Conservation (phyloP, 1,140 invertebrate species). For the Drosophila pandora region DNA sequence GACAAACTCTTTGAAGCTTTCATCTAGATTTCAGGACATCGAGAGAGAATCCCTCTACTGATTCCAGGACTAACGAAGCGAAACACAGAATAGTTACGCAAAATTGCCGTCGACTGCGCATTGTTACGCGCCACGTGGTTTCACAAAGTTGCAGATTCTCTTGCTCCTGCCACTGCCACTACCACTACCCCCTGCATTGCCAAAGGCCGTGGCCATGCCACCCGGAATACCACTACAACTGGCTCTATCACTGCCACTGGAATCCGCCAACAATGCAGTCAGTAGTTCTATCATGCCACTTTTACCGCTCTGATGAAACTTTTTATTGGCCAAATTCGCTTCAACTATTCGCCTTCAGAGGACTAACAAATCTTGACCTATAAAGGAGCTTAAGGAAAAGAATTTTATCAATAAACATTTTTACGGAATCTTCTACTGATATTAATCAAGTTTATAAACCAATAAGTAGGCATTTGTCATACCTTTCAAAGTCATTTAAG, state of each 20-base stretch:
- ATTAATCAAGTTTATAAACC: too few relatives aligned
- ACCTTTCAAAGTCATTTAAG: neutral
- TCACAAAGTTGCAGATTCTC: constrained; percentile 49
- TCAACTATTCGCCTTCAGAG: constrained; percentile 13
- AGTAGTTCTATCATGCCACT: constrained; percentile 4
- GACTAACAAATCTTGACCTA: constrained; percentile 24
- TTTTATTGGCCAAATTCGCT: constrained; percentile 69
- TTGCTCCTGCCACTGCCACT: neutral
- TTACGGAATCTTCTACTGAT: neutral
- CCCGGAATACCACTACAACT: neutral
- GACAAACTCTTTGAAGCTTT: constrained; percentile 53
- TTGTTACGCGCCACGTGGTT: constrained; percentile 73
- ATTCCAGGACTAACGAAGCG: constrained; percentile 62
- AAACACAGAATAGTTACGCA: constrained; percentile 72
- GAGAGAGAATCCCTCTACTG: neutral
- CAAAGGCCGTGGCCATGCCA: too few relatives aligned
- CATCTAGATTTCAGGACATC: constrained; percentile 18
- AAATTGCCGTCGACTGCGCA: constrained; percentile 72
- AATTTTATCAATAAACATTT: constrained; percentile 67
- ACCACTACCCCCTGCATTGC: neutral
- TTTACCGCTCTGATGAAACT: constrained; percentile 47
- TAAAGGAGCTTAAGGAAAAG: constrained; percentile 36
- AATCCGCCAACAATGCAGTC: constrained; percentile 16
- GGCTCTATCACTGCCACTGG: constrained; percentile 10
- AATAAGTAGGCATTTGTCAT: neutral